Conservation (phyloP, 1,140 invertebrate species). For the Drosophila pectinifera region DNA sequence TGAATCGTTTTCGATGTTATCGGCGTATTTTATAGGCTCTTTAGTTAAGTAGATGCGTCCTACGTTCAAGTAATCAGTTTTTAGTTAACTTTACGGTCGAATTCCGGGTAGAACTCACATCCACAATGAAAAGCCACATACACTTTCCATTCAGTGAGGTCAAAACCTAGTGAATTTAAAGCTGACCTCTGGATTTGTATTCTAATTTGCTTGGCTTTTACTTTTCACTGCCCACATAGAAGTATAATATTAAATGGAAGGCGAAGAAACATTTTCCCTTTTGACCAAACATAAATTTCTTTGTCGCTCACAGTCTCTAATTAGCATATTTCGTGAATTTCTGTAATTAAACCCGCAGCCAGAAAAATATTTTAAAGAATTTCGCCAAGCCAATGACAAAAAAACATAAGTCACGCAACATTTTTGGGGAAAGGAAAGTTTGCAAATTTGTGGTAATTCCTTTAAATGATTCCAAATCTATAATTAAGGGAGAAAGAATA, state of each 20-base stretch:
- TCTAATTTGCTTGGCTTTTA: slow-evolving; percentile 33
- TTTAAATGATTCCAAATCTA: neutral
- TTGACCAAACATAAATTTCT: slow-evolving; percentile 16
- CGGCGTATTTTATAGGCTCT: slow-evolving; percentile 5
- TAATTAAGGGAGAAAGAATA: neutral
- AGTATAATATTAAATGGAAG: neutral
- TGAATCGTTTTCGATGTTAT: slow-evolving; percentile 26
- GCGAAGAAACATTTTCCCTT: slow-evolving; percentile 22
- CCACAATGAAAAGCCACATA: no score
- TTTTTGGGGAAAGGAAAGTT: slow-evolving; percentile 57
- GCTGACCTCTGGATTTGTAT: neutral
- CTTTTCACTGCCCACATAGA: slow-evolving; percentile 30
- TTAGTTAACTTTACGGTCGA: neutral
- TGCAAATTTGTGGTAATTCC: neutral
- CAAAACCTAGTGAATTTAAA: neutral
- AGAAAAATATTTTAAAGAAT: slow-evolving; percentile 41
- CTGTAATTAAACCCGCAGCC: slow-evolving; percentile 46
- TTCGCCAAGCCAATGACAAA: slow-evolving; percentile 15
- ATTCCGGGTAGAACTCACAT: neutral
- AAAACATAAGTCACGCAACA: slow-evolving; percentile 30
- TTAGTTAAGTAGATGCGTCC: slow-evolving; percentile 14
- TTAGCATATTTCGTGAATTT: slow-evolving; percentile 46
- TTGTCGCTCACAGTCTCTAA: slow-evolving; percentile 15
- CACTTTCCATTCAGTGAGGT: no score
- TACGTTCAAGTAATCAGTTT: slow-evolving; percentile 1